A percentile compares a stretch with the other conserved stretches of the same genome.
phyloP scores from a whole-genome alignment of 2,113 vertebrate species.

The Vombatus ursinus region DNA sequence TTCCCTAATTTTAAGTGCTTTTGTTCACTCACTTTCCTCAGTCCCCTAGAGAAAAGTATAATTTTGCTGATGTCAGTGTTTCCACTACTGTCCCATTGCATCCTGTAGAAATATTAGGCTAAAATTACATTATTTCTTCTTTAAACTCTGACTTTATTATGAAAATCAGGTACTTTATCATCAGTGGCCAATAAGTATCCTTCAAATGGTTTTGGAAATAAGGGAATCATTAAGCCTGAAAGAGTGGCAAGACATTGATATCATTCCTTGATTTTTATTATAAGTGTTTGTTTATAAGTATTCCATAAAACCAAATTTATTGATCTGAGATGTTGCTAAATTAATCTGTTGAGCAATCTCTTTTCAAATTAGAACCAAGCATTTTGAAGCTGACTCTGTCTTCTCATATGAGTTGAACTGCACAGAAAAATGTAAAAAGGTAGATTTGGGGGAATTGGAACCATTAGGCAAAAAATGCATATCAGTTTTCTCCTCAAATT shows the following conservation, averaged over 20 bases:
- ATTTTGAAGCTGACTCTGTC: slow-evolving; percentile 2
- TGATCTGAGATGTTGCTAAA: slow-evolving; percentile 49
- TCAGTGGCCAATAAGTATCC: slow-evolving; percentile 4
- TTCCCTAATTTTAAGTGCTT: background rate
- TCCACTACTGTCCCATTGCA: background rate
- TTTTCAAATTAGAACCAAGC: slow-evolving; percentile 53
- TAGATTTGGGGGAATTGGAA: background rate
- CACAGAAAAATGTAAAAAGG: background rate
- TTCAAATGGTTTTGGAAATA: slow-evolving; percentile 32
- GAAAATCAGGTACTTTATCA: background rate
- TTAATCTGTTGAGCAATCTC: slow-evolving; percentile 66
- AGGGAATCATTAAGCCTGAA: slow-evolving; percentile 19
- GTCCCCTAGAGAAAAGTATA: background rate
- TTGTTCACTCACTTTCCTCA: background rate
- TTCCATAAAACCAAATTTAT: slow-evolving; percentile 51
- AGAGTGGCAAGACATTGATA: slow-evolving; percentile 5
- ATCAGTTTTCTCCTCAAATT: background rate
- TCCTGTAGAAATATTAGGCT: background rate
- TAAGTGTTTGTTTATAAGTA: slow-evolving; percentile 8
- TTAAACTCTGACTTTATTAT: background rate
- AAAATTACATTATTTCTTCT: background rate
- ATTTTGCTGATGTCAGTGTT: background rate
- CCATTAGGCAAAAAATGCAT: background rate
- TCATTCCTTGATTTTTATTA: slow-evolving; percentile 49
- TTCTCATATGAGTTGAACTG: background rate